Conservation (phyloP, 1,140 invertebrate species). For the Platorchestia sp. region DNA sequence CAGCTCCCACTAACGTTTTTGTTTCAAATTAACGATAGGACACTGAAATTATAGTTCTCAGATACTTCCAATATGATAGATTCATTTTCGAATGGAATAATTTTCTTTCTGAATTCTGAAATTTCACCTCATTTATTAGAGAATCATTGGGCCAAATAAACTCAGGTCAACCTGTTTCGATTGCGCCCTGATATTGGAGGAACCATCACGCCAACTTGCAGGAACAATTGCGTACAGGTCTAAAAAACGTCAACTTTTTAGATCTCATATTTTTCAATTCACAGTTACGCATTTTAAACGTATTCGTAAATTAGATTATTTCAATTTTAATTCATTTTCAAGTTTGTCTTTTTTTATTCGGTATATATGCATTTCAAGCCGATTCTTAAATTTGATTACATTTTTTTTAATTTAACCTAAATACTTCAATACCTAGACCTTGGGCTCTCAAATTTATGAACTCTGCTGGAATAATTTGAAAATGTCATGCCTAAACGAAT, state of each 20-base stretch:
- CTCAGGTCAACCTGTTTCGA: neutral
- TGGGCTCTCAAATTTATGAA: neutral
- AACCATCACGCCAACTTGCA: neutral
- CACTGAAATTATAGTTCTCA: neutral
- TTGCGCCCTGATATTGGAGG: neutral
- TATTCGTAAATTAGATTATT: neutral
- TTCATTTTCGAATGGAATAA: neutral
- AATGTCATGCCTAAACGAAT: neutral
- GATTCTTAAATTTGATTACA: neutral
- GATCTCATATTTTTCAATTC: neutral
- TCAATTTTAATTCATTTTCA: neutral
- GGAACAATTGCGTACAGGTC: neutral
- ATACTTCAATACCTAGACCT: neutral
- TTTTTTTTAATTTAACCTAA: neutral
- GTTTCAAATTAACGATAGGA: neutral
- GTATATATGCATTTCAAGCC: too few species aligned
- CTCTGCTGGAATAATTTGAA: neutral
- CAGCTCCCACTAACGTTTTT: neutral
- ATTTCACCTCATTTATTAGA: neutral
- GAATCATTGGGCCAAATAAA: neutral
- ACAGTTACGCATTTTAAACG: neutral
- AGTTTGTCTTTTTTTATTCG: too few species aligned
- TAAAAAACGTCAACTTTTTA: neutral
- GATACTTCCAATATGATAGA: neutral
- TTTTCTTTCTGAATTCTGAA: neutral